phyloP scores from a whole-genome alignment of 2,113 vertebrate species.

The Galemys pyrenaicus region DNA sequence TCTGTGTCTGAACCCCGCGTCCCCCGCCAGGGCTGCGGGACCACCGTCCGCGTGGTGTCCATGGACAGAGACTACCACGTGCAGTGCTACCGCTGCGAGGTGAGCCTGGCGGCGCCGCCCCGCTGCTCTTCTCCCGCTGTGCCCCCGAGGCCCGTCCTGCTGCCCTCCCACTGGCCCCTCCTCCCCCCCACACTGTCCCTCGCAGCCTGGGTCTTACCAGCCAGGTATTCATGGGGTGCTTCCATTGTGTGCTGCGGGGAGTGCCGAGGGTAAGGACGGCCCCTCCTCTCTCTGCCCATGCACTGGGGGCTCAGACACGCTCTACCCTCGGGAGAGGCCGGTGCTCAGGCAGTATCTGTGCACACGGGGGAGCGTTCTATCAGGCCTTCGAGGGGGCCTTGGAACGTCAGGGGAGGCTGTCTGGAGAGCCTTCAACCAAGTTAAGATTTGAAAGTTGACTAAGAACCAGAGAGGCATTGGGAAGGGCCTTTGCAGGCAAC shows the following conservation, averaged over 20 bases:
- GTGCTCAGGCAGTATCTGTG: background rate
- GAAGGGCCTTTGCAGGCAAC: background rate
- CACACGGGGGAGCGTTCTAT: background rate
- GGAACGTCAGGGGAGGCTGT: background rate
- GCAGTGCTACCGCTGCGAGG: slow-evolving; percentile 99
- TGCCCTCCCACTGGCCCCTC: background rate
- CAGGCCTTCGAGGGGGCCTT: background rate
- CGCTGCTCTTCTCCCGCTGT: too few species aligned
- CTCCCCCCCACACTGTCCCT: background rate
- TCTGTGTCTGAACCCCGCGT: background rate
- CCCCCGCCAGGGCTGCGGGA: slow-evolving; percentile 92
- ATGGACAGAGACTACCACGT: slow-evolving; percentile 99
- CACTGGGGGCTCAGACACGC: background rate
- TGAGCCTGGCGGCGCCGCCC: too few species aligned
- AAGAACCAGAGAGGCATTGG: background rate
- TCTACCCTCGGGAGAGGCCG: fast-evolving
- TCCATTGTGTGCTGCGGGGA: too few species aligned
- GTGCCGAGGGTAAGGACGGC: background rate
- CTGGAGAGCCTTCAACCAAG: background rate
- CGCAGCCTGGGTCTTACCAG: background rate
- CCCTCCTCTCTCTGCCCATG: too few species aligned
- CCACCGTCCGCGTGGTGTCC: slow-evolving; percentile 97
- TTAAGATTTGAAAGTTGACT: background rate
- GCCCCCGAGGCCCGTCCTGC: background rate
- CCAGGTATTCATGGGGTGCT: background rate